A percentile compares a stretch with the other conserved stretches of the same genome.
phyloP scores from a whole-genome alignment of 2,113 vertebrate genomes.

The Sitta europaea region DNA sequence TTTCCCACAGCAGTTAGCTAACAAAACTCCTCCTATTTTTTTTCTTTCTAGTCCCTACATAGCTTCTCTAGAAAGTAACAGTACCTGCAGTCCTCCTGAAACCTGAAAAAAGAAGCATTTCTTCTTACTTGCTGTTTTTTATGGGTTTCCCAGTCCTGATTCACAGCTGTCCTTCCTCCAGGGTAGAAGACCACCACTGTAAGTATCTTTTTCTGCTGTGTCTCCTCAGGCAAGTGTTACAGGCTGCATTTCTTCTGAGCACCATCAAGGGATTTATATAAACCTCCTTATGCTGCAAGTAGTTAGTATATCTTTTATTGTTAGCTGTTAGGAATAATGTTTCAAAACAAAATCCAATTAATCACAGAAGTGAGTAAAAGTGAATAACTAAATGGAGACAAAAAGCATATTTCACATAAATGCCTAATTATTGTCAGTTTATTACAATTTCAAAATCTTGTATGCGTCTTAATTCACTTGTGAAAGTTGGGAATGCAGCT shows the following conservation, averaged over 20 bases:
- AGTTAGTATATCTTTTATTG: neutral
- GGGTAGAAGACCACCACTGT: neutral
- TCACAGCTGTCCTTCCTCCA: neutral
- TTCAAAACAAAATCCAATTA: constrained; percentile 32
- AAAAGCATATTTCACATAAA: neutral
- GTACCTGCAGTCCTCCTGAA: neutral
- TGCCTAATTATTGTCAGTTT: neutral
- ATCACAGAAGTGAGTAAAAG: neutral
- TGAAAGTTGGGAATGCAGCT: neutral
- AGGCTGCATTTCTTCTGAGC: neutral
- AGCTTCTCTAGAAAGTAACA: neutral
- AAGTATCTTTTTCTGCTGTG: neutral
- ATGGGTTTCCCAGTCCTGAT: neutral
- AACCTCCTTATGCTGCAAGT: neutral
- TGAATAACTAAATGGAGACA: neutral
- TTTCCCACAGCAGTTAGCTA: neutral
- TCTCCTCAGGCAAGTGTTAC: neutral
- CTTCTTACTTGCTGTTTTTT: neutral
- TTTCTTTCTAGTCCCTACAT: neutral
- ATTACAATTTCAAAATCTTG: neutral
- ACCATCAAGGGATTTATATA: neutral
- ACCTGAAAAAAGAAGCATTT: neutral
- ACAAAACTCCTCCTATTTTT: neutral
- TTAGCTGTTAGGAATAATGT: neutral
- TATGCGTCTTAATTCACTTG: neutral